A percentile compares a stretch with the other conserved stretches of the same genome.
Conservation (phyloP, 1,140 invertebrate genomes). For the Heterodera schachtii region DNA sequence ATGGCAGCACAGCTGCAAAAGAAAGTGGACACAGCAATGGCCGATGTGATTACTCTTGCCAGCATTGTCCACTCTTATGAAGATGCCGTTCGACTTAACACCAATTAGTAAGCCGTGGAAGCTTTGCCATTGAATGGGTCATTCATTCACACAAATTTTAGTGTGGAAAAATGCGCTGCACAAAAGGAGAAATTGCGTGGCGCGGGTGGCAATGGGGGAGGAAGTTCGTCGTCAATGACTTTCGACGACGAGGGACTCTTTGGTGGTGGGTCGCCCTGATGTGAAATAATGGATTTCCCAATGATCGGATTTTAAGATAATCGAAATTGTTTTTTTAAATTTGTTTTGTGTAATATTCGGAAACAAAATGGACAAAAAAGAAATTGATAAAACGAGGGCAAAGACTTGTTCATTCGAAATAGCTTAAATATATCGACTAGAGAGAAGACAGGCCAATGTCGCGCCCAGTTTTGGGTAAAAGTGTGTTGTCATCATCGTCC, state of each 20-base stretch:
- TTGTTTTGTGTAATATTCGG: no score
- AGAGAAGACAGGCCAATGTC: background rate
- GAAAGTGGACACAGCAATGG: conserved; percentile 21
- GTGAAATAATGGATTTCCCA: no score
- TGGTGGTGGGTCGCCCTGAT: background rate
- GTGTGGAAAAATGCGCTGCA: background rate
- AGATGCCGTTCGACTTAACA: conserved; percentile 25
- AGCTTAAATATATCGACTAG: background rate
- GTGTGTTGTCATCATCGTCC: conserved; percentile 11
- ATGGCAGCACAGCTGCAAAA: background rate
- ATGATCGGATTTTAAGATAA: no score
- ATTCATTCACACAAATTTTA: background rate
- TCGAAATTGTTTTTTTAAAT: no score
- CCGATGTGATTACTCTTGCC: conserved; percentile 14
- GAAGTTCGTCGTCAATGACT: background rate
- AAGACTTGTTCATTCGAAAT: no score
- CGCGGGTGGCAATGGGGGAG: background rate
- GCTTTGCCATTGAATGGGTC: no score
- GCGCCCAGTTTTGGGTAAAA: conserved; percentile 11
- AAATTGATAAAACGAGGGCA: no score
- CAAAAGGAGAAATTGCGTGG: background rate
- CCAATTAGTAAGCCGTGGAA: conserved; percentile 12
- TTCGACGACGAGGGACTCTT: background rate
- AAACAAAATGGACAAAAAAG: no score
- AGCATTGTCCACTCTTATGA: conserved; percentile 11